A percentile compares a stretch with the other conserved stretches of the same genome.
These are phyloP conservation scores for Salticus scenicus DNA, from an alignment of 2,888 invertebrate species.

Conservation along the genomic window DNA sequence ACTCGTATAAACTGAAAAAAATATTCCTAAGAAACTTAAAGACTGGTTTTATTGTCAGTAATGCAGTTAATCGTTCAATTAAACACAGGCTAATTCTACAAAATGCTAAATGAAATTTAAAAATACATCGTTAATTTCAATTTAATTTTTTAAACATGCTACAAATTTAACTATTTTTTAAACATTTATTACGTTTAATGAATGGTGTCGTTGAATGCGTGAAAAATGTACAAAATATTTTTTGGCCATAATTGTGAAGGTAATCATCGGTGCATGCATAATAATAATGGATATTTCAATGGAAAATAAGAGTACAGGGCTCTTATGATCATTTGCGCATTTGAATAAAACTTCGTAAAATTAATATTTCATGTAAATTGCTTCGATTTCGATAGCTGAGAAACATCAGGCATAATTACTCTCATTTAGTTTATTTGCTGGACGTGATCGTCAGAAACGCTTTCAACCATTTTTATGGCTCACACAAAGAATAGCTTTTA, in stretches of 20 bases:
- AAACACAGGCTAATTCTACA: too few relatives aligned
- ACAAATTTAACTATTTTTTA: too few relatives aligned
- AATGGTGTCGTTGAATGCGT: too few relatives aligned
- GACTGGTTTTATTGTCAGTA: too few relatives aligned
- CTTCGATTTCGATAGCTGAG: slow-evolving; percentile 6
- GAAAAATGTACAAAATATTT: too few relatives aligned
- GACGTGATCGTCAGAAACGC: slow-evolving; percentile 21
- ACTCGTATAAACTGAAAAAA: too few relatives aligned
- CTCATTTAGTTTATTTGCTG: slow-evolving; percentile 22
- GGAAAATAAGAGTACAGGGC: background rate
- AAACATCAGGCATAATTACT: slow-evolving; percentile 24
- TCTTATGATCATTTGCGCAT: slow-evolving; percentile 5
- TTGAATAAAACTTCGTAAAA: slow-evolving; percentile 6
- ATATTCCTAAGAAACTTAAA: too few relatives aligned
- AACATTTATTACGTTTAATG: too few relatives aligned
- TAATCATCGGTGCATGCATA: background rate
- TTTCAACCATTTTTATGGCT: background rate
- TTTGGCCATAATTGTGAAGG: background rate
- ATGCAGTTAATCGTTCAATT: too few relatives aligned
- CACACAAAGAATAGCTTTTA: background rate
- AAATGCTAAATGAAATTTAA: too few relatives aligned
- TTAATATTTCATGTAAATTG: slow-evolving; percentile 19
- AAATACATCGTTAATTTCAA: too few relatives aligned
- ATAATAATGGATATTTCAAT: background rate
- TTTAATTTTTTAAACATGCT: too few relatives aligned